Percentiles rank a stretch among this genome's conserved stretches.
These are phyloP conservation scores for Margaritifera margaritifera DNA, from an alignment of 2,888 invertebrate species.

Conservation along the genomic window DNA sequence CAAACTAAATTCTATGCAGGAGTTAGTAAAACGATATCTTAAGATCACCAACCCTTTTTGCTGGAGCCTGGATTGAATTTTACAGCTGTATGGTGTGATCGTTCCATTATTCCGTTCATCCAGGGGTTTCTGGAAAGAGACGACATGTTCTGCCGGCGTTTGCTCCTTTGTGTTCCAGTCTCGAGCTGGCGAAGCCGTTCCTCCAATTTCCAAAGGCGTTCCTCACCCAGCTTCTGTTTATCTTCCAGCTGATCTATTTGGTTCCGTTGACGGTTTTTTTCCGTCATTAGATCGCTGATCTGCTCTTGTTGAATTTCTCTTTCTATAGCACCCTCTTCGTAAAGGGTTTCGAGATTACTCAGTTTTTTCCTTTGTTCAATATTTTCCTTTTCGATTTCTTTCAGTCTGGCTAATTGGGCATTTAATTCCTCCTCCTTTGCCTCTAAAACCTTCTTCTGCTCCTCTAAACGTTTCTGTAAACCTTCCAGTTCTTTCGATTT, in stretches of 20 bases:
- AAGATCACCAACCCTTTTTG: constrained; percentile 29
- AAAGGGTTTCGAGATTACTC: constrained; percentile 38
- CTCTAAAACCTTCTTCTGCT: constrained; percentile 45
- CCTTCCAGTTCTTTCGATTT: constrained; percentile 40
- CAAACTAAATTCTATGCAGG: no score
- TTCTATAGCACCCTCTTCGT: constrained; percentile 47
- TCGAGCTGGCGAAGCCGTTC: constrained; percentile 39
- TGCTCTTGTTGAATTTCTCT: constrained; percentile 44
- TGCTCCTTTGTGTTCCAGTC: no score
- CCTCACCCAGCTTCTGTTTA: constrained; percentile 46
- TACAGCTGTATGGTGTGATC: constrained; percentile 47
- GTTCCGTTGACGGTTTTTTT: constrained; percentile 40
- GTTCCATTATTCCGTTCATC: constrained; percentile 47
- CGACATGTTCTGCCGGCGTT: constrained; percentile 16
- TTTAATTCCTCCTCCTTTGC: constrained; percentile 48
- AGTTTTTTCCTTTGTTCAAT: constrained; percentile 43
- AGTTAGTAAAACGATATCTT: neutral
- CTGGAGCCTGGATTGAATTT: constrained; percentile 34
- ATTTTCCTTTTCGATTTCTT: constrained; percentile 43
- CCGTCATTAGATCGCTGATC: constrained; percentile 40
- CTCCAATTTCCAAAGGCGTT: constrained; percentile 40
- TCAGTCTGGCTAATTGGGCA: constrained; percentile 43
- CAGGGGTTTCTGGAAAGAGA: constrained; percentile 36
- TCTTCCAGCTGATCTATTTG: constrained; percentile 42
- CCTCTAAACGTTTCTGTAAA: constrained; percentile 40